Conservation (phyloP, 1,140 invertebrate species). For the Proctacanthus coquilletti region DNA sequence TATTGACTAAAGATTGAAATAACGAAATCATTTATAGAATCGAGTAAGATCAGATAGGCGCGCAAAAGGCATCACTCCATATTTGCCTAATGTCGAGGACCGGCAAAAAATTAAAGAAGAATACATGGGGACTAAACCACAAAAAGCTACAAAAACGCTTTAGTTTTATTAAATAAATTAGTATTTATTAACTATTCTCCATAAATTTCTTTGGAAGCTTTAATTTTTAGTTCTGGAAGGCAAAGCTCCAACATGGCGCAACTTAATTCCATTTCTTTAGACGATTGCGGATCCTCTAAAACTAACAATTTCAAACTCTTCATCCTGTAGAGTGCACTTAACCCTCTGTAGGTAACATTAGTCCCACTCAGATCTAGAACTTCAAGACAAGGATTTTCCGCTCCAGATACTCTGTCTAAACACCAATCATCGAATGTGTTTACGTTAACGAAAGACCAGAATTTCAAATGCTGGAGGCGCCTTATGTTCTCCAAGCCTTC, state of each 20-base stretch:
- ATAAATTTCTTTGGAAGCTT: slow-evolving; percentile 12
- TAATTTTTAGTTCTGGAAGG: slow-evolving; percentile 25
- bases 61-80: slow-evolving; percentile 18
- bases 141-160: too few relatives aligned
- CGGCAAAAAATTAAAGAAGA: slow-evolving; percentile 20
- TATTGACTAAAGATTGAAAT: too few relatives aligned
- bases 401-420: slow-evolving; percentile 43
- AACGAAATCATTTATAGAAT: slow-evolving; percentile 10
- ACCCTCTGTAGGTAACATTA: slow-evolving; percentile 43
- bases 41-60: slow-evolving; percentile 21
- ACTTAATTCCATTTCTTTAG: slow-evolving; percentile 37
- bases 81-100: slow-evolving; percentile 20
- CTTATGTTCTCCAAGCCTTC: slow-evolving; percentile 54
- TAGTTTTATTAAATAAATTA: too few relatives aligned
- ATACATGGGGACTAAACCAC: slow-evolving; percentile 24
- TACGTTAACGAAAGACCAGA: slow-evolving; percentile 47
- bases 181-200: background rate
- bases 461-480: slow-evolving; percentile 41
- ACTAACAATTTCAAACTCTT: slow-evolving; percentile 37
- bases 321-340: slow-evolving; percentile 47
- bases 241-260: slow-evolving; percentile 40
- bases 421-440: slow-evolving; percentile 59
- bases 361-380: slow-evolving; percentile 59
- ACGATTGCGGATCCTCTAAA: slow-evolving; percentile 32
- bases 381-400: slow-evolving; percentile 42